Percentiles rank a stretch among this genome's conserved stretches.
These are phyloP conservation scores for Cheirogaleus major DNA, from an alignment of 2,797 vertebrate species.

Conservation along the genomic window DNA sequence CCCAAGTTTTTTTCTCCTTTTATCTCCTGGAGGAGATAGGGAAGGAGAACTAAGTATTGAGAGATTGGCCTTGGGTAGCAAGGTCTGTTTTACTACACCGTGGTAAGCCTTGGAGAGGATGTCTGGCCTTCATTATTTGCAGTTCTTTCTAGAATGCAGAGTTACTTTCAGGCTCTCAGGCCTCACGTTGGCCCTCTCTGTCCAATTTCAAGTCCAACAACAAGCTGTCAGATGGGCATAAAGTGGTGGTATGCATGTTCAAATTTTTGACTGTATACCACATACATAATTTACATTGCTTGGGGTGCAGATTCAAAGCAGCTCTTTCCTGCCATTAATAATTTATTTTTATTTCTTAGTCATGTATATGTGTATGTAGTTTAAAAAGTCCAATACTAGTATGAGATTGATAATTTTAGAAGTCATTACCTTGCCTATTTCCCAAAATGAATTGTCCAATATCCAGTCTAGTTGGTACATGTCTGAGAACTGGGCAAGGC, in stretches of 20 bases:
- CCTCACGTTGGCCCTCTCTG: not conserved
- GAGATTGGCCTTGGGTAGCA: too few species aligned
- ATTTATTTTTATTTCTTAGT: not conserved
- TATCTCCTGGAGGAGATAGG: not conserved
- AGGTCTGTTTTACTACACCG: not conserved
- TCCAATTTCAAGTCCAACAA: not conserved
- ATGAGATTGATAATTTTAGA: not conserved
- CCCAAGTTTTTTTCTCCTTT: not conserved
- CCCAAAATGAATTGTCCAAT: rapidly evolving
- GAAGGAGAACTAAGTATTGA: not conserved
- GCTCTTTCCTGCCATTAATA: not conserved
- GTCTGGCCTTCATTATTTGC: not conserved
- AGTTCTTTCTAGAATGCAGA: not conserved
- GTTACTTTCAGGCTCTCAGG: not conserved
- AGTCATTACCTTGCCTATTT: not conserved
- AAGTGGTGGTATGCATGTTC: rapidly evolving
- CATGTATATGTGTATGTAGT: not conserved
- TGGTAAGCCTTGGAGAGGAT: not conserved
- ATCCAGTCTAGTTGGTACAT: not conserved
- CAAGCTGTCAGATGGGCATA: not conserved
- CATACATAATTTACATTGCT: not conserved
- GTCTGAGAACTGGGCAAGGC: not conserved
- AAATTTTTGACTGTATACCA: not conserved
- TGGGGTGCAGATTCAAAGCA: not conserved
- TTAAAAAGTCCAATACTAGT: not conserved